Percentiles rank a stretch among this genome's conserved stretches.
Conservation (phyloP, 2,888 invertebrate species). For the Drosophila percnosoma region DNA sequence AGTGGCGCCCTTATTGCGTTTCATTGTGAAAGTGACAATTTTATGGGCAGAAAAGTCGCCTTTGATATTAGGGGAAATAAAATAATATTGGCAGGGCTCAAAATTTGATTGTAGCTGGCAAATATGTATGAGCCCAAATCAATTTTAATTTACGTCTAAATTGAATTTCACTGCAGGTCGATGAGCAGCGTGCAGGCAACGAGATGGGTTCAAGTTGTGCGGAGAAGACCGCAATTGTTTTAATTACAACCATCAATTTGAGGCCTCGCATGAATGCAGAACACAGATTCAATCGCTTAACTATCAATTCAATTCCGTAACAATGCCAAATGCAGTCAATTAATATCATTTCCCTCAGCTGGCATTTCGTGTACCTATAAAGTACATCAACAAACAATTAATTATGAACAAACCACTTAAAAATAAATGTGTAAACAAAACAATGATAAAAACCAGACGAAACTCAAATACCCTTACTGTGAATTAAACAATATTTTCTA, state of each 20-base stretch:
- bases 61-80: not conserved
- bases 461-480: not conserved
- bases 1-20: not conserved
- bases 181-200: not conserved
- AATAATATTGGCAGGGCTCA: not conserved
- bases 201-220: not conserved
- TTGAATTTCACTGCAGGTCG: not conserved
- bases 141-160: not conserved
- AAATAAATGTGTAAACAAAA: constrained; percentile 16
- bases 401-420: constrained; percentile 41
- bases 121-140: not conserved
- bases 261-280: constrained; percentile 14
- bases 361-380: constrained; percentile 8
- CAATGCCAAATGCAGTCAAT: constrained; percentile 47
- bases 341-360: constrained; percentile 38
- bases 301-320: constrained; percentile 38
- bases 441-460: not conserved
- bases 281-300: constrained; percentile 35
- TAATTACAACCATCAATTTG: constrained; percentile 33
- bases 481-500: not conserved
- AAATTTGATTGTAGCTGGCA: not conserved
- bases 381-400: constrained; percentile 46
- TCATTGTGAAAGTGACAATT: not conserved
- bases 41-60: not conserved
- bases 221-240: constrained; percentile 3